A percentile compares a stretch with the other conserved stretches of the same genome.
Conservation (phyloP, 1,140 invertebrate genomes). For the Bombyx mori region ASM3026992v2 NC_085115.1:6309001-6309500, state of each 20-base stretch:
- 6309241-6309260: slow-evolving; percentile 9
- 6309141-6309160: slow-evolving; percentile 3
- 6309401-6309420: slow-evolving; percentile 7
- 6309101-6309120: slow-evolving; percentile 3
- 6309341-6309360: not conserved
- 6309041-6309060: not conserved
- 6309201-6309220: not conserved
- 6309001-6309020: not conserved
- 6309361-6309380: too few species aligned
- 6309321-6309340: slow-evolving; percentile 1
- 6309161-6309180: not conserved
- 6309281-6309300: too few species aligned
- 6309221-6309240: slow-evolving; percentile 1
- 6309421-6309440: not conserved
- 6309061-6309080: not conserved
- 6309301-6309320: too few species aligned
- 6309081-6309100: slow-evolving; percentile 3
- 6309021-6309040: not conserved
- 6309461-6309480: too few species aligned
- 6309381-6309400: slow-evolving; percentile 4
- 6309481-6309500: too few species aligned
- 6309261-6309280: too few species aligned
- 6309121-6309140: too few species aligned
- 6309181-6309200: slow-evolving; percentile 4
- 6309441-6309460: slow-evolving; percentile 1